These are phyloP conservation scores for Apis florea DNA, from an alignment of 1,140 invertebrate genomes.

Conservation along the genomic window DNA sequence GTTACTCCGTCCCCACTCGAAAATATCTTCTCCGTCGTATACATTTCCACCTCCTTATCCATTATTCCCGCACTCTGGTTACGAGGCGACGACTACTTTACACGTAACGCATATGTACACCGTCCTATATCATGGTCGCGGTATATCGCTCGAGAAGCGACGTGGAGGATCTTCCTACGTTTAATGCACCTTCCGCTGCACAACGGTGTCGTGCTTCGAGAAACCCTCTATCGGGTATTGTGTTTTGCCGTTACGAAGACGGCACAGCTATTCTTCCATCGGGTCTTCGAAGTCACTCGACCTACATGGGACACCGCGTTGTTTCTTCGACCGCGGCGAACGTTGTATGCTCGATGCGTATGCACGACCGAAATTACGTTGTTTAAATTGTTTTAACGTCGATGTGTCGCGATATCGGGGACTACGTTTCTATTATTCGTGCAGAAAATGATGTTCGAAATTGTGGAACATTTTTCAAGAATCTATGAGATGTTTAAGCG, in stretches of 20 bases:
- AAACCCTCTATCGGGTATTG: conserved; percentile 46
- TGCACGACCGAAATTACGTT: background rate
- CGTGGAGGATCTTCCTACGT: conserved; percentile 39
- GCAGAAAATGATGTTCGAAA: too few species aligned
- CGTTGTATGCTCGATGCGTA: conserved; percentile 7
- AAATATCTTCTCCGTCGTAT: conserved; percentile 15
- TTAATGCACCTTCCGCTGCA: conserved; percentile 44
- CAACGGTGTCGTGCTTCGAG: conserved; percentile 38
- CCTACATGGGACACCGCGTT: conserved; percentile 2
- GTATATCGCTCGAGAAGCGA: background rate
- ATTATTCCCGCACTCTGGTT: conserved; percentile 52
- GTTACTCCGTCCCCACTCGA: background rate
- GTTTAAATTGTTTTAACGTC: background rate
- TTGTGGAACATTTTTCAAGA: too few species aligned
- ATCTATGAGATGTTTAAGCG: too few species aligned
- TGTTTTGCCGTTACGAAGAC: conserved; percentile 31
- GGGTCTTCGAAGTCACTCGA: conserved; percentile 23
- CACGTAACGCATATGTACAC: conserved; percentile 32
- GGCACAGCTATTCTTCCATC: conserved; percentile 14
- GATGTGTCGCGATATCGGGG: background rate
- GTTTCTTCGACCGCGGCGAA: background rate
- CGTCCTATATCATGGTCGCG: conserved; percentile 19
- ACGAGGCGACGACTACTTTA: conserved; percentile 31
- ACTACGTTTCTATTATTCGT: too few species aligned
- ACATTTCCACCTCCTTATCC: conserved; percentile 29